These are phyloP conservation scores for Oryctes rhinoceros DNA, from an alignment of 1,140 invertebrate species.

Conservation along the genomic window DNA sequence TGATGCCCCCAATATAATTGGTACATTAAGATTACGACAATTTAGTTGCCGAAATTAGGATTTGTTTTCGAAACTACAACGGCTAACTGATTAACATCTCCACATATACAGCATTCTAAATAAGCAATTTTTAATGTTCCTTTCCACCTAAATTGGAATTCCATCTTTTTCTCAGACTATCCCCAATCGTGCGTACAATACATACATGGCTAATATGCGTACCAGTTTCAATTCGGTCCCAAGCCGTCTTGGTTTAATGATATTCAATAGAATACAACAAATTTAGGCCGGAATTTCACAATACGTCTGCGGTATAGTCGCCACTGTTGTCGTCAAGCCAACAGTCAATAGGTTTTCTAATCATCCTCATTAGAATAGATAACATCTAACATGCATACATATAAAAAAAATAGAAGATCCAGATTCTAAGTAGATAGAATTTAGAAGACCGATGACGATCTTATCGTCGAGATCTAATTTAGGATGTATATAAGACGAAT, in stretches of 20 bases:
- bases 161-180: background rate
- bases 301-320: conserved; percentile 22
- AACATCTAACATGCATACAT: conserved; percentile 17
- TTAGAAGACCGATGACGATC: conserved; percentile 27
- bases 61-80: too few species aligned
- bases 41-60: too few species aligned
- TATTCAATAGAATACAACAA: conserved; percentile 29
- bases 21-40: too few species aligned
- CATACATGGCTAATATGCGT: background rate
- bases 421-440: conserved; percentile 23
- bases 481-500: conserved; percentile 22
- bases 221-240: background rate
- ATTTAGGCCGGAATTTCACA: conserved; percentile 32
- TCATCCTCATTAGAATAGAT: conserved; percentile 33
- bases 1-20: too few species aligned
- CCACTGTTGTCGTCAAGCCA: conserved; percentile 19
- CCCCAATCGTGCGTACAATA: background rate
- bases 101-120: background rate
- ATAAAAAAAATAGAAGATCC: conserved; percentile 32
- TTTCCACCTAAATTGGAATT: background rate
- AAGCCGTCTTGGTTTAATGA: background rate
- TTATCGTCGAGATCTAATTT: conserved; percentile 25
- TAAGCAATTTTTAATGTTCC: conserved; percentile 14
- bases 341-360: conserved; percentile 35
- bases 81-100: too few species aligned